A percentile compares a stretch with the other conserved stretches of the same genome.
phyloP scores from a whole-genome alignment of 2,888 invertebrate species.

The Andrena trimmerana region DNA sequence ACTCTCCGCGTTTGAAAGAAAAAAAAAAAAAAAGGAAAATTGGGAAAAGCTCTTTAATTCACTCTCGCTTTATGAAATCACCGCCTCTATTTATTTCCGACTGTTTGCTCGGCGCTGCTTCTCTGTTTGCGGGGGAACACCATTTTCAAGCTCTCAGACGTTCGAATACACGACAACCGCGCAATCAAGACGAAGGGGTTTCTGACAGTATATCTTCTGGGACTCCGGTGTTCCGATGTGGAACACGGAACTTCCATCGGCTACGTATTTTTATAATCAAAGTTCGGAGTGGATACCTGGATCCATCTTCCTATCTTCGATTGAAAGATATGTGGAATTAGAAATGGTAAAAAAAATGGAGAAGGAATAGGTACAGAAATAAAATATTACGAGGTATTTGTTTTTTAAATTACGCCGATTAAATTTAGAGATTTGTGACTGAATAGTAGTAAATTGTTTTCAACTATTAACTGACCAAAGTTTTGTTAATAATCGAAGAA shows the following conservation, averaged over 20 bases:
- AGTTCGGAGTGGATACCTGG: not conserved
- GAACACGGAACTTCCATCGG: not conserved
- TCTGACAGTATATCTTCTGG: not conserved
- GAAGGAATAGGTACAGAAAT: too few relatives aligned
- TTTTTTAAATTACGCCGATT: too few relatives aligned
- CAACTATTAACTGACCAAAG: too few relatives aligned
- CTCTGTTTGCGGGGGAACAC: not conserved
- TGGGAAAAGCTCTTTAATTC: not conserved
- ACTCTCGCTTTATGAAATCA: not conserved
- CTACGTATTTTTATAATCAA: not conserved
- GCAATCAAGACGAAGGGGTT: not conserved
- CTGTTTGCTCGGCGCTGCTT: constrained; percentile 8
- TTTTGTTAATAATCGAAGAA: too few relatives aligned
- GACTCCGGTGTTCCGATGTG: not conserved
- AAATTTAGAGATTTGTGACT: too few relatives aligned
- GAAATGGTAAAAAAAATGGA: too few relatives aligned
- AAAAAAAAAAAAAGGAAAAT: not conserved
- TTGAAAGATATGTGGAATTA: not conserved
- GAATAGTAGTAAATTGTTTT: too few relatives aligned
- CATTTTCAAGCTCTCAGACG: constrained; percentile 9
- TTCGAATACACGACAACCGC: not conserved
- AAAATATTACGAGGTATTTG: too few relatives aligned
- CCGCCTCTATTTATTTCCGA: constrained; percentile 6
- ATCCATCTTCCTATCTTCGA: not conserved
- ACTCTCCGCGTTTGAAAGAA: too few relatives aligned